Percentiles rank a stretch among this genome's conserved stretches.
Evolutionary conservation across 2,113 vertebrate genomes (phyloP).

Genomic region (Hemibagrus wyckioides): DNA sequence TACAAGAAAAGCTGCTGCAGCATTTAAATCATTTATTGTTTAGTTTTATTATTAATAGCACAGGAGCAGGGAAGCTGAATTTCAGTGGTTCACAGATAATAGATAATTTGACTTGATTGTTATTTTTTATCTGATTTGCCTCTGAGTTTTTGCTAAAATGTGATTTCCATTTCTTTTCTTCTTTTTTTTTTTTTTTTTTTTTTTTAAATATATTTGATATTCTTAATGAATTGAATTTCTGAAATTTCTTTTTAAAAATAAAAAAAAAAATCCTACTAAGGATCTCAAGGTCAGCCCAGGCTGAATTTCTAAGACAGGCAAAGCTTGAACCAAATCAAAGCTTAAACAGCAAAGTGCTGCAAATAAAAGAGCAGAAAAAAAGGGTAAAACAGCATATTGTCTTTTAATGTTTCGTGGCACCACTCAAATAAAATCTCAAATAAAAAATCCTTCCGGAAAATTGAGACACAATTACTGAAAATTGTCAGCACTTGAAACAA

Average conservation of each 20-base stretch:
- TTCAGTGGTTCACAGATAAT: background rate
- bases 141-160: background rate
- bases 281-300: background rate
- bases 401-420: background rate
- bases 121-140: background rate
- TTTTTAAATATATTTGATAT: background rate
- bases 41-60: background rate
- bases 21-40: background rate
- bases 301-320: background rate
- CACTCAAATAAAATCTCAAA: conserved; percentile 17
- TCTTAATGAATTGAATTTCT: background rate
- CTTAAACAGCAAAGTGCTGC: background rate
- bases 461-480: conserved; percentile 22
- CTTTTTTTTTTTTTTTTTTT: background rate
- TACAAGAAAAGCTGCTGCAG: background rate
- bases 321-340: background rate
- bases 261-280: too few species aligned
- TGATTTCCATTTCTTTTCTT: background rate
- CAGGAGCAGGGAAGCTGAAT: background rate
- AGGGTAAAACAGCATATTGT: background rate
- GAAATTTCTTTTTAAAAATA: background rate
- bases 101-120: background rate
- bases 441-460: conserved; percentile 19
- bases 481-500: background rate
- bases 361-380: background rate